Base-by-base conservation (phyloP, 2,888 invertebrate species). In the Chromoteleia sp. region DNA sequence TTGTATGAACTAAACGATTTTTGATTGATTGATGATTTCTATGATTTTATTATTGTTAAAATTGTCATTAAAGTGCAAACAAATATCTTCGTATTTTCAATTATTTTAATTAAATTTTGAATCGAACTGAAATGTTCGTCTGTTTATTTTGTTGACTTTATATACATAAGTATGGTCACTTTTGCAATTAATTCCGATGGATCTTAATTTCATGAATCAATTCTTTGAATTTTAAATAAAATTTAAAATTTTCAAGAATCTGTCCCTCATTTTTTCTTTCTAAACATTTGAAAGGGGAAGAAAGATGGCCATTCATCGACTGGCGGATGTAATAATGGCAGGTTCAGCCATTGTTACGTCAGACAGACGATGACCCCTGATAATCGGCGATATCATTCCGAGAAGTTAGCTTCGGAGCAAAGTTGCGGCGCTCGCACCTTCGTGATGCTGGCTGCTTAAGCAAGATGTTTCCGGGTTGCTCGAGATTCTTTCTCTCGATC, bases 381-480 rank as follows among this genome's bases (percentile, higher is more conserved):
- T 75, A 80, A 75, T 79, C 56, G 50, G 36, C 41, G 70, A 75
- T 75, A 70, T 75, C 63, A 75, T 75, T 75, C 75, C 52, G 36
- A 80, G 80, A 80, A 80, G 41, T 45, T 33, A 41, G 43, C 63
- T 39, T 4, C 19, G 41, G 43, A 41, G 50, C 50, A 10, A 15
- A 39, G 67, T 50, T 17, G 50, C 21, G 33, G 54, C 12, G 6
- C 65, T 73, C 58, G 76, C 86, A 86, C 85, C 86, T 89, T 89
- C 88, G 88, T 88, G 88, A 88, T 87, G 86, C 83, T 81, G 85
- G 87, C 86, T 86, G 86, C 88, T 88, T 88, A 86, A 84, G 85
- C 85, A 87, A 85, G 87, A 84, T 85, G 83, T 87, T 87, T 87
- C 87, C 87, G 86, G 87, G 87, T 87, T 86, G 84, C 85, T 84